phyloP scores from a whole-genome alignment of 2,797 vertebrate species.

The Phataginus tricuspis region DNA sequence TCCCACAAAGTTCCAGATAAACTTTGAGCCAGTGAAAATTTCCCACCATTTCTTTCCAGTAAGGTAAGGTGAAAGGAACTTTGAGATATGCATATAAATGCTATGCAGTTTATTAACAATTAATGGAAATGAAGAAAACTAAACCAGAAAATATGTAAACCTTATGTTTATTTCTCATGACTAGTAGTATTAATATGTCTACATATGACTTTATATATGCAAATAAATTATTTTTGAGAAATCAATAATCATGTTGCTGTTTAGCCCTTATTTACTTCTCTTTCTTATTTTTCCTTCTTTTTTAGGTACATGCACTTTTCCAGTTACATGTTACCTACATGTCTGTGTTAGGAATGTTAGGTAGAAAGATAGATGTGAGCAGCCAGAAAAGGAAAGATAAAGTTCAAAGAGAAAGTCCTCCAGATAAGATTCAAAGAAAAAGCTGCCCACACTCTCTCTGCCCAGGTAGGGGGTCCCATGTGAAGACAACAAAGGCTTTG shows the following conservation, averaged over 20 bases:
- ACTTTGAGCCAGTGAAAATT: not conserved
- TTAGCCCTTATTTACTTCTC: not conserved
- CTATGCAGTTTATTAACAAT: not conserved
- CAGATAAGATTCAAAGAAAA: no score
- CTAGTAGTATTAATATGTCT: not conserved
- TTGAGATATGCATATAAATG: not conserved
- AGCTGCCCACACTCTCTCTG: no score
- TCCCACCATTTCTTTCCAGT: not conserved
- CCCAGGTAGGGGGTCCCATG: no score
- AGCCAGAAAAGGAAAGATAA: no score
- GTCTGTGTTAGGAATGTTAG: no score
- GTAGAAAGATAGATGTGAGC: no score
- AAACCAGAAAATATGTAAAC: not conserved
- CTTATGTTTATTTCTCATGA: not conserved
- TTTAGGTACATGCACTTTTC: not conserved
- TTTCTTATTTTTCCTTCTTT: not conserved
- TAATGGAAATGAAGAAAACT: not conserved
- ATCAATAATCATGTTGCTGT: not conserved
- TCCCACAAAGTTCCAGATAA: not conserved
- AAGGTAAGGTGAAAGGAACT: not conserved
- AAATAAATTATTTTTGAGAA: not conserved
- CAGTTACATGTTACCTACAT: not conserved
- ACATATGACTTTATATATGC: not conserved
- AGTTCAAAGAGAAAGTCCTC: no score
- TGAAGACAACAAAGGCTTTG: no score